A percentile compares a stretch with the other conserved stretches of the same genome.
These are phyloP conservation scores for Montipora capricornis DNA, from an alignment of 64 coral and sea anemone species.

Conservation along the genomic window DNA sequence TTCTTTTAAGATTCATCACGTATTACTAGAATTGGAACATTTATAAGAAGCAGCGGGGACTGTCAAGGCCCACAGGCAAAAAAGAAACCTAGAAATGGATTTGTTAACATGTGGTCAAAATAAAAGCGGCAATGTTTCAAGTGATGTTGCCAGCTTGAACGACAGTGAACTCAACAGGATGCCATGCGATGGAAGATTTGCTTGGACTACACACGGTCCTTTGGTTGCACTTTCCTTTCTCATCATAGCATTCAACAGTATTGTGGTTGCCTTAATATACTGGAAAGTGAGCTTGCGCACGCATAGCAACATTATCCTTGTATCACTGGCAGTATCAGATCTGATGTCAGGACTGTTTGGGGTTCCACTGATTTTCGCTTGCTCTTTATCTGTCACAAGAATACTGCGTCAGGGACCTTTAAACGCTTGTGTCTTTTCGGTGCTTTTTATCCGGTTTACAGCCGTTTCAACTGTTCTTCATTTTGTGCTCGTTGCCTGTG, in stretches of 20 bases:
- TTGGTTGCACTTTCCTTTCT: slow-evolving; percentile 13
- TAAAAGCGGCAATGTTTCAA: background rate
- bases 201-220: background rate
- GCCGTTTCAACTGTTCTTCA: slow-evolving; percentile 80
- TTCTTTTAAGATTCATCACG: too few species aligned
- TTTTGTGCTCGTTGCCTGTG: slow-evolving; percentile 53
- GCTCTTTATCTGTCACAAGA: background rate
- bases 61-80: background rate
- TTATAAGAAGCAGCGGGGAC: background rate
- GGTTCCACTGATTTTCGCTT: slow-evolving; percentile 40
- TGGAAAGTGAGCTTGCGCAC: slow-evolving; percentile 53
- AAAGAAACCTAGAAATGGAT: background rate
- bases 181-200: background rate
- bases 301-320: slow-evolving; percentile 59
- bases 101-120: background rate
- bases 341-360: slow-evolving; percentile 58
- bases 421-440: slow-evolving; percentile 11
- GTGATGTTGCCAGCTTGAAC: background rate
- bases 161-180: too few species aligned
- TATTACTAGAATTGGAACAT: too few species aligned
- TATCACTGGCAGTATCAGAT: slow-evolving; percentile 74
- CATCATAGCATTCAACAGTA: slow-evolving; percentile 56
- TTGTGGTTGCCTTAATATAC: slow-evolving; percentile 51
- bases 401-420: background rate
- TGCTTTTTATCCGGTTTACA: slow-evolving; percentile 56